A percentile compares a stretch with the other conserved stretches of the same genome.
phyloP scores from a whole-genome alignment of 2,888 invertebrate genomes.

The Cremastobaeus sp. region DNA sequence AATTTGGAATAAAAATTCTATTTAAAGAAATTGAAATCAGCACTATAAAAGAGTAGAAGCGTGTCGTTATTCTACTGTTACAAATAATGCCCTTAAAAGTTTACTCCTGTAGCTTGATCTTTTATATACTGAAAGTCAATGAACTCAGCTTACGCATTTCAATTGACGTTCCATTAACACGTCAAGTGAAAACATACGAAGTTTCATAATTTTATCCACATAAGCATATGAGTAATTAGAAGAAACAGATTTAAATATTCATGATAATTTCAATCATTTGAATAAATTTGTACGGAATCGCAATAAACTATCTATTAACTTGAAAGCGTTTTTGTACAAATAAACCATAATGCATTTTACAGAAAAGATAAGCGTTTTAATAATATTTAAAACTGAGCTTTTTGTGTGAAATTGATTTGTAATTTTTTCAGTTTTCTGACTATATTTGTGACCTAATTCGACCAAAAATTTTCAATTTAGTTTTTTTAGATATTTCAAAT shows the following conservation, averaged over 20 bases:
- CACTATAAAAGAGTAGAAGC: too few relatives aligned
- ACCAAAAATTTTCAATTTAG: too few relatives aligned
- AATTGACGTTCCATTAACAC: constrained; percentile 33
- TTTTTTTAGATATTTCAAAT: too few relatives aligned
- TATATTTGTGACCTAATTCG: too few relatives aligned
- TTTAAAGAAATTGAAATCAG: too few relatives aligned
- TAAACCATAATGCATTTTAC: neutral
- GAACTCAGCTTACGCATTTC: constrained; percentile 24
- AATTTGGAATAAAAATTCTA: too few relatives aligned
- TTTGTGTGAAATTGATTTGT: too few relatives aligned
- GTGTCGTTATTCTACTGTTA: too few relatives aligned
- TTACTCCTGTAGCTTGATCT: constrained; percentile 1
- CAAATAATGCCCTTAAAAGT: too few relatives aligned
- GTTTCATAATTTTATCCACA: constrained; percentile 36
- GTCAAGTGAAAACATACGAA: constrained; percentile 29
- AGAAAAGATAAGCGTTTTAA: too few relatives aligned
- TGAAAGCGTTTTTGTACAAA: neutral
- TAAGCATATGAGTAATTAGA: constrained; percentile 13
- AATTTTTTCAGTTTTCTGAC: too few relatives aligned
- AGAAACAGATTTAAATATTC: constrained; percentile 13
- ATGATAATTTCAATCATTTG: constrained; percentile 21
- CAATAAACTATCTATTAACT: constrained; percentile 4
- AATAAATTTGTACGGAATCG: constrained; percentile 11
- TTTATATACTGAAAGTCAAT: constrained; percentile 34
- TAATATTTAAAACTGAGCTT: too few relatives aligned